phyloP scores from a whole-genome alignment of 1,140 invertebrate species.

The Halyomorpha halys region DNA sequence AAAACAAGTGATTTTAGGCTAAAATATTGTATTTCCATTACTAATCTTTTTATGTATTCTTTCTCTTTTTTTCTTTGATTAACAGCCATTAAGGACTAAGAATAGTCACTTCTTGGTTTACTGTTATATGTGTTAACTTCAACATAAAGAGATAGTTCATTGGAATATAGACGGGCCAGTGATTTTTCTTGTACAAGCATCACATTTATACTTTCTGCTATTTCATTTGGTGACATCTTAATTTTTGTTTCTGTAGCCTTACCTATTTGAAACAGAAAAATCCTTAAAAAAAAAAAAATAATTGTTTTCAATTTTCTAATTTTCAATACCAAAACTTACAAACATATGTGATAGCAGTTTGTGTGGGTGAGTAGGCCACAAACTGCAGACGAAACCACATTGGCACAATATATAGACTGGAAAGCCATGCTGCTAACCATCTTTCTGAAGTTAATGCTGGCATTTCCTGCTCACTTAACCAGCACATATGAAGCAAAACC shows the following conservation, averaged over 20 bases:
- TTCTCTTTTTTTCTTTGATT: too few relatives aligned
- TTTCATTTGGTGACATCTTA: background rate
- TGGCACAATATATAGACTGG: background rate
- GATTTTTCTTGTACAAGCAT: constrained; percentile 3
- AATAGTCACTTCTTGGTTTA: too few relatives aligned
- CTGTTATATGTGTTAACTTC: constrained; percentile 1
- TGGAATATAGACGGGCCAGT: background rate
- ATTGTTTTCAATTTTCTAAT: background rate
- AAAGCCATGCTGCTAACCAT: constrained; percentile 9
- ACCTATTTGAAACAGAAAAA: constrained; percentile 8
- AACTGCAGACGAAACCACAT: constrained; percentile 8
- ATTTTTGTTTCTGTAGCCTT: background rate
- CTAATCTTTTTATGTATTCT: too few relatives aligned
- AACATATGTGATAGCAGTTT: background rate
- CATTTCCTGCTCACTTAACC: background rate
- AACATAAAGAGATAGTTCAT: background rate
- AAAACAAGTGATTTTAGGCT: too few relatives aligned
- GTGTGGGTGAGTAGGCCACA: background rate
- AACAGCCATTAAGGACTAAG: too few relatives aligned
- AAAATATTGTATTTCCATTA: too few relatives aligned
- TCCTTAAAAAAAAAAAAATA: background rate
- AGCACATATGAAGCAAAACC: constrained; percentile 6
- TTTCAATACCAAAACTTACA: background rate
- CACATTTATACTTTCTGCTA: constrained; percentile 2
- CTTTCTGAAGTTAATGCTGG: background rate